These are phyloP conservation scores for Papilio polytes DNA, from an alignment of 1,140 invertebrate species.

Conservation along the genomic window DNA sequence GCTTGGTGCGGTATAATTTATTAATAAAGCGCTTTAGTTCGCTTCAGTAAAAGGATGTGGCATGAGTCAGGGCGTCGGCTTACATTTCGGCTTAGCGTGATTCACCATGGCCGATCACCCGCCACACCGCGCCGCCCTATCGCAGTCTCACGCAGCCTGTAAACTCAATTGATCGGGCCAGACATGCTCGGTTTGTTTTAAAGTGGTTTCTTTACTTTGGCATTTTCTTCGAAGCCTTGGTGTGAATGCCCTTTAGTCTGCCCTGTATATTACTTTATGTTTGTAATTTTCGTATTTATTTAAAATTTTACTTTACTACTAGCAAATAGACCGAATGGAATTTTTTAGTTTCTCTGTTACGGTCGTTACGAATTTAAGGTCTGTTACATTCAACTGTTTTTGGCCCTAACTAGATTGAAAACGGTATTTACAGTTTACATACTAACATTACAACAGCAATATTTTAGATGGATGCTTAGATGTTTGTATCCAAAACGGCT, in stretches of 20 bases:
- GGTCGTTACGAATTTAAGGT: neutral
- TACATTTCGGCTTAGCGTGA: conserved; percentile 53
- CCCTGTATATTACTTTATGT: neutral
- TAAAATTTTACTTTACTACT: neutral
- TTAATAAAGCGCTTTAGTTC: conserved; percentile 24
- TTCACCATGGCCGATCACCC: conserved; percentile 56
- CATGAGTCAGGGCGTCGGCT: conserved; percentile 43
- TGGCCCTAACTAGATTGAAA: neutral
- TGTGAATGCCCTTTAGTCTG: conserved; percentile 5
- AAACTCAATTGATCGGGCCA: conserved; percentile 12
- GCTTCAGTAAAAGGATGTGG: conserved; percentile 36
- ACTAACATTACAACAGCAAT: neutral
- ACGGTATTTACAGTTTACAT: neutral
- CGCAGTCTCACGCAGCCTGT: conserved; percentile 48
- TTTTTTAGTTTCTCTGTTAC: no score
- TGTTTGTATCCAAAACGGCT: no score
- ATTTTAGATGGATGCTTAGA: no score
- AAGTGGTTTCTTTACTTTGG: conserved; percentile 9
- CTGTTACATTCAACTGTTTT: neutral
- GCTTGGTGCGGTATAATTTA: conserved; percentile 15
- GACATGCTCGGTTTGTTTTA: conserved; percentile 10
- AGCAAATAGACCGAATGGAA: neutral
- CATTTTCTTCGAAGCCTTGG: conserved; percentile 14
- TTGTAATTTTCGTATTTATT: neutral
- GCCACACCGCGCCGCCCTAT: conserved; percentile 56